phyloP scores from a whole-genome alignment of 2,888 invertebrate species.

The Hermaeophaga mercurialis region DNA sequence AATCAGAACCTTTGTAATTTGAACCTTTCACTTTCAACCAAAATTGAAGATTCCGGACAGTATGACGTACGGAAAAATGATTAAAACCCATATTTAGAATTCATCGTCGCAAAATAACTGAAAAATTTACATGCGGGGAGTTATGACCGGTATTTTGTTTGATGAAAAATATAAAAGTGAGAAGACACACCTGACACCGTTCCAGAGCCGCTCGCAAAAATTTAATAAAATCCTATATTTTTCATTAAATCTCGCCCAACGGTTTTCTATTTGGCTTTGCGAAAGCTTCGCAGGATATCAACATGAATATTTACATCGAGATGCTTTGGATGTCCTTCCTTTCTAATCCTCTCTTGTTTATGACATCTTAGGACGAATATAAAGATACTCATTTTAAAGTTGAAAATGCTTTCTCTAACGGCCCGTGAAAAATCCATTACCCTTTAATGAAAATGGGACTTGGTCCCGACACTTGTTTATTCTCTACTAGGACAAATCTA shows the following conservation, averaged over 20 bases:
- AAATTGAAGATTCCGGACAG: too few species aligned
- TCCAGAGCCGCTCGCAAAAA: neutral
- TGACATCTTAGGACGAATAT: conserved; percentile 38
- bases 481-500: conserved; percentile 10
- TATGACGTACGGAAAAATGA: too few species aligned
- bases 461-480: conserved; percentile 12
- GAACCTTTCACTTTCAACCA: too few species aligned
- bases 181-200: conserved; percentile 13
- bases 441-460: conserved; percentile 41
- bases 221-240: conserved; percentile 25
- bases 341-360: conserved; percentile 41
- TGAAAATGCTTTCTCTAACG: conserved; percentile 28
- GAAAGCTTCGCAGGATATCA: conserved; percentile 22
- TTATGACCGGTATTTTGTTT: too few species aligned
- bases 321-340: conserved; percentile 24
- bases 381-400: conserved; percentile 36
- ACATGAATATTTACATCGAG: conserved; percentile 31
- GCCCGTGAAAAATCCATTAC: conserved; percentile 40
- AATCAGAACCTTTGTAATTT: too few species aligned
- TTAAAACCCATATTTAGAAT: too few species aligned
- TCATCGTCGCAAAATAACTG: too few species aligned
- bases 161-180: neutral
- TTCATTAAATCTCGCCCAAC: conserved; percentile 20
- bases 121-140: too few species aligned
- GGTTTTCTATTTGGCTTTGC: conserved; percentile 8